phyloP scores from a whole-genome alignment of 2,888 invertebrate species.

The Apodemia hepburni region DNA sequence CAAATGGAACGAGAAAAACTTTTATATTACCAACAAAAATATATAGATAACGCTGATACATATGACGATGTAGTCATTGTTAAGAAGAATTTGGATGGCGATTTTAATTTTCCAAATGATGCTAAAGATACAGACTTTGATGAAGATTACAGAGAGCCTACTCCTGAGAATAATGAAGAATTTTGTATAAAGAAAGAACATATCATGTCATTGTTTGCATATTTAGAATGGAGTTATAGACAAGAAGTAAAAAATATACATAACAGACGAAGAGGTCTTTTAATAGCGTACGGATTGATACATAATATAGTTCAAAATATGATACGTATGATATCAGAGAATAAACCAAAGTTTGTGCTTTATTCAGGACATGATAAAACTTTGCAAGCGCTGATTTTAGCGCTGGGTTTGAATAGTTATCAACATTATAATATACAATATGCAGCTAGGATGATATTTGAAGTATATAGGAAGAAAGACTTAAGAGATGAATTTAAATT shows the following conservation, averaged over 20 bases:
- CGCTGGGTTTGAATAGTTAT: constrained; percentile 85
- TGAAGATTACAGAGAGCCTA: constrained; percentile 67
- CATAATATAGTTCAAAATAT: constrained; percentile 90
- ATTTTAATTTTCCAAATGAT: constrained; percentile 74
- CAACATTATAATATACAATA: constrained; percentile 88
- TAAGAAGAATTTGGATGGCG: constrained; percentile 72
- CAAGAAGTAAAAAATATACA: constrained; percentile 81
- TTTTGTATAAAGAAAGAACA: constrained; percentile 85
- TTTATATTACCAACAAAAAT: constrained; percentile 66
- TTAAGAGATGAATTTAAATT: constrained; percentile 73
- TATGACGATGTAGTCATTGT: constrained; percentile 73
- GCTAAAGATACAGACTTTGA: constrained; percentile 67
- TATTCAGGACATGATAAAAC: constrained; percentile 97
- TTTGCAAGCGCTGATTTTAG: constrained; percentile 89
- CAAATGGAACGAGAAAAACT: constrained; percentile 76
- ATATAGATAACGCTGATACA: constrained; percentile 64
- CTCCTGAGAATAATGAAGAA: constrained; percentile 57
- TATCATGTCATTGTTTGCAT: constrained; percentile 88
- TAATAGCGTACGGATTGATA: constrained; percentile 91
- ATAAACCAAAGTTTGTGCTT: constrained; percentile 86
- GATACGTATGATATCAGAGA: constrained; percentile 89
- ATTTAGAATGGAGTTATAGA: constrained; percentile 89
- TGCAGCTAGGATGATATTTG: constrained; percentile 92
- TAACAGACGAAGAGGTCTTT: constrained; percentile 83
- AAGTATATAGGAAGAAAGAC: constrained; percentile 87